Evolutionary conservation across 2,888 invertebrate species (phyloP).

Genomic region (Lycaena phlaeas): DNA sequence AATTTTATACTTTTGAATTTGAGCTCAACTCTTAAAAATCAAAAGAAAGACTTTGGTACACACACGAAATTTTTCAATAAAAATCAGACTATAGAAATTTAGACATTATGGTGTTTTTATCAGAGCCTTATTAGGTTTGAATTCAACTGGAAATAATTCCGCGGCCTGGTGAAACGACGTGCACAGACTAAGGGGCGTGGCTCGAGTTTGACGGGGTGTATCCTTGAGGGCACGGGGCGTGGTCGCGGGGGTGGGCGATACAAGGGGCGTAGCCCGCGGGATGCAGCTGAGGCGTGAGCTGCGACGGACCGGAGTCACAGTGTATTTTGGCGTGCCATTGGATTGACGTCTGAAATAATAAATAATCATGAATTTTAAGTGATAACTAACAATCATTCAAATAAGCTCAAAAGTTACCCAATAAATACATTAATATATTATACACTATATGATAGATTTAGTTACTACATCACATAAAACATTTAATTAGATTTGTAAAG

Average conservation of each 20-base stretch:
- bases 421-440: too few relatives aligned
- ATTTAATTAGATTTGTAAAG: too few relatives aligned
- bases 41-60: too few relatives aligned
- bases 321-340: slow-evolving; percentile 29
- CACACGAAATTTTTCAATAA: too few relatives aligned
- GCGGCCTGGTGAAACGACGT: slow-evolving; percentile 27
- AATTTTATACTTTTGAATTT: too few relatives aligned
- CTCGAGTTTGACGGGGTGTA: neutral
- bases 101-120: slow-evolving; percentile 29
- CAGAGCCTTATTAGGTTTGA: slow-evolving; percentile 30
- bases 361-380: too few relatives aligned
- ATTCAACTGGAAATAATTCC: slow-evolving; percentile 23
- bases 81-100: too few relatives aligned
- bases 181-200: slow-evolving; percentile 30
- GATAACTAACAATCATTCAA: too few relatives aligned
- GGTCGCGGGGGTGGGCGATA: neutral
- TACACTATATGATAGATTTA: too few relatives aligned
- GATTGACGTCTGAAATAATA: slow-evolving; percentile 27
- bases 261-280: neutral
- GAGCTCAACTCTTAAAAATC: too few relatives aligned
- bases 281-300: slow-evolving; percentile 40
- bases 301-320: slow-evolving; percentile 65
- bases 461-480: too few relatives aligned
- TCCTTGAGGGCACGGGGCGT: slow-evolving; percentile 24
- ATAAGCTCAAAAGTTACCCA: too few relatives aligned